phyloP scores from a whole-genome alignment of 2,797 vertebrate species.

The Paguma larvata region DNA sequence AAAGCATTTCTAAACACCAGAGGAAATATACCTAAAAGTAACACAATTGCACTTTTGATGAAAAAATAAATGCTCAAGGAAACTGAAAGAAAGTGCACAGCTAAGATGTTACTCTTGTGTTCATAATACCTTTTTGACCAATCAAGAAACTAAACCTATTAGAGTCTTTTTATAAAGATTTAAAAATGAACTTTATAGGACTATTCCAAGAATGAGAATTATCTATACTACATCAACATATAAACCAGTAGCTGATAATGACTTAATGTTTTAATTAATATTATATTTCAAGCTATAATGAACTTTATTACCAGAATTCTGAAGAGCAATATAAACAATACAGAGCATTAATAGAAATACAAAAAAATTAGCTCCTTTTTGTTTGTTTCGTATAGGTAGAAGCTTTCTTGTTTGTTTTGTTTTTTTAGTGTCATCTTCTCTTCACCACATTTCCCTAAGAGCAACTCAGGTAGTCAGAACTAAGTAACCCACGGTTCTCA shows the following conservation, averaged over 20 bases:
- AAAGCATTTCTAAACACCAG: background rate
- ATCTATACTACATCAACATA: background rate
- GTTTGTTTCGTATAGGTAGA: background rate
- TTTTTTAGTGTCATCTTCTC: background rate
- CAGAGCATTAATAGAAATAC: background rate
- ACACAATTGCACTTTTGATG: background rate
- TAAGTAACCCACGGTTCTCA: background rate
- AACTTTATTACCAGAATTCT: constrained; percentile 14
- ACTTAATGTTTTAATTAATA: constrained; percentile 7
- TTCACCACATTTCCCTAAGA: background rate
- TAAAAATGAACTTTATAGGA: background rate
- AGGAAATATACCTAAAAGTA: background rate
- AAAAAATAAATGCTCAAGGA: background rate
- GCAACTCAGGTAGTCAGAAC: background rate
- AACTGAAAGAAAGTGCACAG: background rate
- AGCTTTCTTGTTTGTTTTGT: no score
- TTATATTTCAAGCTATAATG: background rate
- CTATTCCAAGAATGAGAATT: background rate
- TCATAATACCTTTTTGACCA: background rate
- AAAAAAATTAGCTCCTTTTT: background rate
- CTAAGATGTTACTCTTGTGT: background rate
- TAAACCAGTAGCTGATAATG: background rate
- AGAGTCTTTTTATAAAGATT: background rate
- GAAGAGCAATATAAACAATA: background rate
- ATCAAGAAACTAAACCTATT: background rate